Base-by-base conservation (phyloP, 2,888 invertebrate species). In the Lordiphosa fenestrarum region DNA sequence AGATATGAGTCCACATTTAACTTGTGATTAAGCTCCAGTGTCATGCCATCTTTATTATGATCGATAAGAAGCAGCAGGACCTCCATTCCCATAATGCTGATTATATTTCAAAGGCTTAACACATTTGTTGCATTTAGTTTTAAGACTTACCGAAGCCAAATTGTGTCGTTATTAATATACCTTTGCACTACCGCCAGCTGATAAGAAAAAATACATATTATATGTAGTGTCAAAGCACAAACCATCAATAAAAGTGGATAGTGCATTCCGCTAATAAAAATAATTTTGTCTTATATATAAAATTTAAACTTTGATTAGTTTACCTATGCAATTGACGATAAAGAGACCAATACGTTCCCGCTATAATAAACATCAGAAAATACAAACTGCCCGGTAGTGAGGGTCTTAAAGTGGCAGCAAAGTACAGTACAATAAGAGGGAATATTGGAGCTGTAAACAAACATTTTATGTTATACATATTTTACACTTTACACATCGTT, bases 301-400 rank as follows among this genome's bases (percentile, higher is more conserved):
- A 23, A 6, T 13, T 6, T n/a, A 30, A 6, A 0, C 21, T 19
- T 46, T 25, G 13, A 2, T n/a, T 37, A 38, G 46, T 35, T 19
- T 60, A 80, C 81, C 55, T 35, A 6, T 42, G 25, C 0, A 65
- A 9, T 15, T 57, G 46, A 4, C 53, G 53, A 41, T 73, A 66
- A 6, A 84, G 12, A 0, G 96, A 93, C 95, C 96, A 95, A 91
- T 94, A 95, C 0, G 96, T 96, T 38, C 95, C 94, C 7, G 94
- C 91, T 9, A 92, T 92, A 84, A 98, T 91, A 88, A 97, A 97
- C 50, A 94, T 90, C 44, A 96, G 73, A 88, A 95, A 97, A 89
- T 98, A 98, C 12, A 96, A 90, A 2, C 94, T 94, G 21, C 94
- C 94, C 9, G 94, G 92, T 5, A 95, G 89, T 39, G 96, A 96